phyloP scores from a whole-genome alignment of 2,113 vertebrate species.

The Chinchilla lanigera region DNA sequence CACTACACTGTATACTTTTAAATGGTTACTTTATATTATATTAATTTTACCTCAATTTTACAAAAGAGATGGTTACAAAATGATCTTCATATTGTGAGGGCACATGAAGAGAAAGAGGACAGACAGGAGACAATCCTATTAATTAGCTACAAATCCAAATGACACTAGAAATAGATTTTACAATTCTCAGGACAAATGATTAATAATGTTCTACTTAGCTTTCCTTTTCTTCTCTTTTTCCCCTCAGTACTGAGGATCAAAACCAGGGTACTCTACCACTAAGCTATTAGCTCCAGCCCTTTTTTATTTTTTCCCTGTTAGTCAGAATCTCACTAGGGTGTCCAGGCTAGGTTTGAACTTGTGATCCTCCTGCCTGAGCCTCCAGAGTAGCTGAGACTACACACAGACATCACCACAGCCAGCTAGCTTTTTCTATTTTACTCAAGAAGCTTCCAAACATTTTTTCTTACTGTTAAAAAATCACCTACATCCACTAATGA shows the following conservation, averaged over 20 bases:
- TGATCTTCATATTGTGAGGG: not conserved
- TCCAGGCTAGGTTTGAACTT: not conserved
- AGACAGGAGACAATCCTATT: not conserved
- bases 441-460: constrained; percentile 19
- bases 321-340: not conserved
- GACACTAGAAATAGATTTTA: not conserved
- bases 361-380: not conserved
- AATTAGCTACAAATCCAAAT: constrained; percentile 1
- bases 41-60: not conserved
- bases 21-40: not conserved
- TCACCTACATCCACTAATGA: not conserved
- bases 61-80: not conserved
- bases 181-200: not conserved
- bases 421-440: not conserved
- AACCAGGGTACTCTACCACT: not conserved
- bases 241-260: not conserved
- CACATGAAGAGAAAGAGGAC: not conserved
- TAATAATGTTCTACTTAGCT: not conserved
- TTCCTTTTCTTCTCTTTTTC: not conserved
- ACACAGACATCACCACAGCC: not conserved
- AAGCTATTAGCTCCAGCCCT: not conserved
- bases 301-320: not conserved
- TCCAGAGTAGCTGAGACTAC: not conserved
- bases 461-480: constrained; percentile 42
- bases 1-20: not conserved